Evolutionary conservation across 2,113 vertebrate species (phyloP).

Genomic region (Origma solitaria): DNA sequence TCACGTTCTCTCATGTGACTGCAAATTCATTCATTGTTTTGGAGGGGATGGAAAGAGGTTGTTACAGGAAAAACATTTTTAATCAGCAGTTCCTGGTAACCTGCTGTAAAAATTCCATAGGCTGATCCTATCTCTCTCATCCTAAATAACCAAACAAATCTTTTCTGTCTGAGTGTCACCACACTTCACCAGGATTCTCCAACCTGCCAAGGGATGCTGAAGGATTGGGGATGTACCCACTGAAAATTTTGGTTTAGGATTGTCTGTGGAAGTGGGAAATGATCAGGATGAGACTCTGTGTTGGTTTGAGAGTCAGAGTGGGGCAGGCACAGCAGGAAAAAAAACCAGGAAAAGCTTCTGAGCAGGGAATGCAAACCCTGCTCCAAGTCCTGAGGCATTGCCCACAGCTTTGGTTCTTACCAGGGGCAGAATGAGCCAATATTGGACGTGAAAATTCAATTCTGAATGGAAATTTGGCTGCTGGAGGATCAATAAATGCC

Average conservation of each 20-base stretch:
- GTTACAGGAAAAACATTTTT: not conserved
- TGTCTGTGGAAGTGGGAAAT: fast-evolving
- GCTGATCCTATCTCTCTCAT: not conserved
- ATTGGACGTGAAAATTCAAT: fast-evolving
- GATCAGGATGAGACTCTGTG: not conserved
- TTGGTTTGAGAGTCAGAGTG: not conserved
- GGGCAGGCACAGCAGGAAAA: not conserved
- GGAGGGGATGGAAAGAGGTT: not conserved
- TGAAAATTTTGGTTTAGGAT: not conserved
- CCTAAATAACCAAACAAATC: not conserved
- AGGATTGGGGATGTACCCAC: not conserved
- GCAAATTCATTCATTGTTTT: not conserved
- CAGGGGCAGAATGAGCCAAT: not conserved
- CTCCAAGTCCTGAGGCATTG: not conserved
- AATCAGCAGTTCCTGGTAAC: not conserved
- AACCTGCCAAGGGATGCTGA: not conserved
- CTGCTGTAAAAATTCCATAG: not conserved
- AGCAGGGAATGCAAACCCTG: not conserved
- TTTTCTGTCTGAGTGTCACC: not conserved
- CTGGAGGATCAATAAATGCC: not conserved
- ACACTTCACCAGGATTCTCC: not conserved
- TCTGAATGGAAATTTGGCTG: not conserved
- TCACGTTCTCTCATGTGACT: not conserved
- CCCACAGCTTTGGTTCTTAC: not conserved
- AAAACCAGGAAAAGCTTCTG: not conserved